These are phyloP conservation scores for Drosophila arawakana DNA, from an alignment of 1,140 invertebrate genomes.

Conservation along the genomic window DNA sequence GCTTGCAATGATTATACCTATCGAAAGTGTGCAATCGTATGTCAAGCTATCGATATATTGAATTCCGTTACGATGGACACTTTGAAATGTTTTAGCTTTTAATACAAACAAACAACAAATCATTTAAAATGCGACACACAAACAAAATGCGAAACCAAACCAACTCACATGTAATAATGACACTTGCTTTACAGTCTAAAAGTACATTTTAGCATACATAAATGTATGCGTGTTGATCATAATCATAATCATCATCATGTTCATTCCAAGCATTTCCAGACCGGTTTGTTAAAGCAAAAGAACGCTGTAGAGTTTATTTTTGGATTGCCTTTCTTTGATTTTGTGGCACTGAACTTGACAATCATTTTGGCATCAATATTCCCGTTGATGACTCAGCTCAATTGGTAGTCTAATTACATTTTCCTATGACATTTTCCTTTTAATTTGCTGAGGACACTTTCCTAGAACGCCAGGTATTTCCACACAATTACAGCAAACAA, in stretches of 20 bases:
- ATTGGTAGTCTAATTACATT: constrained; percentile 7
- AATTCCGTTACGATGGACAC: background rate
- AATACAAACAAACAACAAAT: no score
- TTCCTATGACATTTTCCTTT: constrained; percentile 50
- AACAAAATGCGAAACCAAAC: no score
- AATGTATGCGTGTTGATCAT: constrained; percentile 3
- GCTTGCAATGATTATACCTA: background rate
- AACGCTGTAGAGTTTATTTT: constrained; percentile 10
- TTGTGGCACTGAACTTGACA: constrained; percentile 27
- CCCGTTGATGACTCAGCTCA: constrained; percentile 21
- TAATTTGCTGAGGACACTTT: constrained; percentile 43
- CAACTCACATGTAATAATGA: no score
- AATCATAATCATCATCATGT: background rate
- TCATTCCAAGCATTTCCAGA: constrained; percentile 17
- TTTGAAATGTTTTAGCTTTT: background rate
- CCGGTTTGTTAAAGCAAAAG: constrained; percentile 28
- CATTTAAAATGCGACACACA: no score
- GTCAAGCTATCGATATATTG: background rate
- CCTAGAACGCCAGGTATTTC: constrained; percentile 52
- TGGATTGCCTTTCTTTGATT: constrained; percentile 14
- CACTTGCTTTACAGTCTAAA: background rate
- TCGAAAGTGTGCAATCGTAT: background rate
- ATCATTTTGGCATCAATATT: constrained; percentile 22
- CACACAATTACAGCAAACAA: constrained; percentile 25
- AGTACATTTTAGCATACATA: background rate